Evolutionary conservation across 2,888 invertebrate genomes (phyloP).

Genomic region (Cosmopolites sordidus): DNA sequence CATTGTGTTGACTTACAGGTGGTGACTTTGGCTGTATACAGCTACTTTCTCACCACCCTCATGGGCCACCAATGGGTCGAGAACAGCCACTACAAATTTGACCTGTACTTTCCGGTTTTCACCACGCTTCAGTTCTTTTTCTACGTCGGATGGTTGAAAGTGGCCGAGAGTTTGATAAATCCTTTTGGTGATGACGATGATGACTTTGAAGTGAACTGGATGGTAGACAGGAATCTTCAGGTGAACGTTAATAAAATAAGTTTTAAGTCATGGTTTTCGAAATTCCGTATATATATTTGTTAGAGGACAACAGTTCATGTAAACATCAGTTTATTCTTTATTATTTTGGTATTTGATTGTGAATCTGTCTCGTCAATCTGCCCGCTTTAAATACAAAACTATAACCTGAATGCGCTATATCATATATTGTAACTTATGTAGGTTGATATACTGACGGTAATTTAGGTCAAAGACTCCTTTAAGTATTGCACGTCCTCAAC

Average conservation of each 20-base stretch:
- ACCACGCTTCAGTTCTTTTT: constrained; percentile 84
- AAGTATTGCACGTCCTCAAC: no score
- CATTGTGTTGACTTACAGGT: constrained; percentile 47
- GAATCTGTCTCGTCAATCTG: no score
- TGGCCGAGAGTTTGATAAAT: constrained; percentile 86
- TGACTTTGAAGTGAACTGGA: constrained; percentile 90
- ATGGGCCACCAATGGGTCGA: constrained; percentile 87
- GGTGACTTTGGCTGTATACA: constrained; percentile 88
- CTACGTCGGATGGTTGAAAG: constrained; percentile 89
- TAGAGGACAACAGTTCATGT: no score
- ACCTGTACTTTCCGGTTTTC: constrained; percentile 86
- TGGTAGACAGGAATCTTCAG: constrained; percentile 85
- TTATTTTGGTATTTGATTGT: no score
- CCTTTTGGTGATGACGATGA: constrained; percentile 91
- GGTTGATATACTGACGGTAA: no score
- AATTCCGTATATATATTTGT: no score
- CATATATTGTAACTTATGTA: no score
- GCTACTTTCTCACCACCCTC: constrained; percentile 83
- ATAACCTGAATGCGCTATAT: no score
- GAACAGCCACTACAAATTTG: constrained; percentile 60
- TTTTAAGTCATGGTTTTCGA: background rate
- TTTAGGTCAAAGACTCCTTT: no score
- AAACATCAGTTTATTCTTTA: no score
- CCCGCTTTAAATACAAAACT: no score
- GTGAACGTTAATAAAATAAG: constrained; percentile 36